phyloP scores from a whole-genome alignment of 2,888 invertebrate species.

The Gryllus longicercus region DNA sequence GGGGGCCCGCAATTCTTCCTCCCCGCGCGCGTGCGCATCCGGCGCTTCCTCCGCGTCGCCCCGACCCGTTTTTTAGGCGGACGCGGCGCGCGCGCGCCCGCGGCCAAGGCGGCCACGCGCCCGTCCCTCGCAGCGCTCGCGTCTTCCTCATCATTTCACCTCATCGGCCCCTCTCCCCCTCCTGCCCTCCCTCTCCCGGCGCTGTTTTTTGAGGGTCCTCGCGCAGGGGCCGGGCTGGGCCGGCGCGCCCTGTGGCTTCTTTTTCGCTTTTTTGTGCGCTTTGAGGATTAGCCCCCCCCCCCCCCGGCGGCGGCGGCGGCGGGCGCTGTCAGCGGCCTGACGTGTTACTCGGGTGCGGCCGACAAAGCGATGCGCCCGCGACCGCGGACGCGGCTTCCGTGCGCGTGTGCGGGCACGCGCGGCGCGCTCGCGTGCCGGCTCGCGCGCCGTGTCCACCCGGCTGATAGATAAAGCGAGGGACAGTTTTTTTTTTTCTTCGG shows the following conservation, averaged over 20 bases:
- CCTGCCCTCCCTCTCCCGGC: too few relatives aligned
- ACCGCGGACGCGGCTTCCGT: background rate
- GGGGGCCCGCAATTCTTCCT: background rate
- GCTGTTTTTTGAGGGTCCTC: background rate
- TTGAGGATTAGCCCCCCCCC: background rate
- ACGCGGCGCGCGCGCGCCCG: background rate
- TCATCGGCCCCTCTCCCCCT: too few relatives aligned
- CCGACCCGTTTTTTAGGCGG: background rate
- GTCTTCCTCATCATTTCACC: too few relatives aligned
- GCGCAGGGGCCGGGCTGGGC: background rate
- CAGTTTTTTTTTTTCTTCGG: background rate
- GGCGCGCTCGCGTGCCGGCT: background rate
- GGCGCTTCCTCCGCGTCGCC: background rate
- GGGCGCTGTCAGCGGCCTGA: background rate
- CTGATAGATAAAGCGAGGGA: background rate
- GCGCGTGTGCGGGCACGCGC: background rate
- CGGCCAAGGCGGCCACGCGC: too few relatives aligned
- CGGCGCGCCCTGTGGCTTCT: background rate
- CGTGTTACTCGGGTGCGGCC: background rate
- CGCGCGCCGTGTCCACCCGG: background rate
- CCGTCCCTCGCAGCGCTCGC: too few relatives aligned
- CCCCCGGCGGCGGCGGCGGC: background rate
- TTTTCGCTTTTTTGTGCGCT: background rate
- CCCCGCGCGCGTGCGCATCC: background rate
- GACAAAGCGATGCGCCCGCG: background rate